phyloP scores from a whole-genome alignment of 2,888 invertebrate species.

The Galerucella pusilla region DNA sequence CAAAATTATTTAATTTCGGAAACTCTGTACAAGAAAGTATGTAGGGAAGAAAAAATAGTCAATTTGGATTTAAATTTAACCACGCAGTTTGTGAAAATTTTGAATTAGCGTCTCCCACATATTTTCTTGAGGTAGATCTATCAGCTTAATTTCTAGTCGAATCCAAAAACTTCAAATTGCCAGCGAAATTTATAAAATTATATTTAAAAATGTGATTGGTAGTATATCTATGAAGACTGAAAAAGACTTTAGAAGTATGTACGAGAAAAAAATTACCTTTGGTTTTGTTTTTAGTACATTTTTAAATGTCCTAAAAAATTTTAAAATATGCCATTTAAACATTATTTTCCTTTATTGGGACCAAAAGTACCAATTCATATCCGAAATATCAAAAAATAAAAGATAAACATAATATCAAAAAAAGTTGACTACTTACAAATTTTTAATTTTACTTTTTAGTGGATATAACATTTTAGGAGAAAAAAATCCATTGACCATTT shows the following conservation, averaged over 20 bases:
- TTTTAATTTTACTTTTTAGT: constrained; percentile 34
- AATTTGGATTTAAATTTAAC: constrained; percentile 28
- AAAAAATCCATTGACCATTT: constrained; percentile 49
- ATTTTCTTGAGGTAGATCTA: constrained; percentile 1
- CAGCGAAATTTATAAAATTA: constrained; percentile 45
- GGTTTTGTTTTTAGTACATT: constrained; percentile 42
- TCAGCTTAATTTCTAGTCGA: constrained; percentile 45
- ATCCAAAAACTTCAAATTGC: constrained; percentile 48
- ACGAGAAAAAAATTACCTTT: constrained; percentile 39
- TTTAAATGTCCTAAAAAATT: constrained; percentile 40
- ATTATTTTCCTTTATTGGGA: constrained; percentile 60
- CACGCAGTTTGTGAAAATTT: not conserved
- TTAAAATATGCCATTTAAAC: constrained; percentile 61
- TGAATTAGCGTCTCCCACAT: not conserved
- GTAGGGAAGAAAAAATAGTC: not conserved
- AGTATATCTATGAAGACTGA: constrained; percentile 63
- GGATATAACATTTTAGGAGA: constrained; percentile 39
- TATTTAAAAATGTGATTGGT: constrained; percentile 60
- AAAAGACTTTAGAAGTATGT: constrained; percentile 52
- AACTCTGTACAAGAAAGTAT: not conserved
- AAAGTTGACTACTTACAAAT: constrained; percentile 40
- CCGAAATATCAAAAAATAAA: constrained; percentile 59
- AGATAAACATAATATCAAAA: constrained; percentile 57
- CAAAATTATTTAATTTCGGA: not conserved
- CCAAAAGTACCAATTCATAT: constrained; percentile 65